These are phyloP conservation scores for Nephotettix cincticeps DNA, from an alignment of 1,140 invertebrate genomes.

Conservation along the genomic window DNA sequence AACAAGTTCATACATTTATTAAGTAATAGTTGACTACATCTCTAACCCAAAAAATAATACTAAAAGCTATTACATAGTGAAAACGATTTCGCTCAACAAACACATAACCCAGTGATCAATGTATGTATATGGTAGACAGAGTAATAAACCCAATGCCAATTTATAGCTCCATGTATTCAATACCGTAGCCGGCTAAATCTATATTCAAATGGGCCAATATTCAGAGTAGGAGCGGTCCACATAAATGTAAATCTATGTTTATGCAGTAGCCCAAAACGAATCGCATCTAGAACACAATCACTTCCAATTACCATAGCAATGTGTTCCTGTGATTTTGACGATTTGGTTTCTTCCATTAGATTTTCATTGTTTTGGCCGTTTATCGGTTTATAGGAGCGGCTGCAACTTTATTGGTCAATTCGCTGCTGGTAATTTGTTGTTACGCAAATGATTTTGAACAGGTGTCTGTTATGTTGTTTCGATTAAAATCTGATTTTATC, in stretches of 20 bases:
- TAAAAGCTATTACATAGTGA: too few species aligned
- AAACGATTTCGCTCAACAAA: background rate
- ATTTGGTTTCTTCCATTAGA: too few species aligned
- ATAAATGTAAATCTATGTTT: constrained; percentile 13
- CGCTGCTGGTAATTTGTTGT: too few species aligned
- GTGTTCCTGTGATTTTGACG: background rate
- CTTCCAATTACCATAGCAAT: constrained; percentile 1
- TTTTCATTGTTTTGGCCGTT: too few species aligned
- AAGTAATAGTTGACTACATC: too few species aligned
- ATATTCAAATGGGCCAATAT: constrained; percentile 19
- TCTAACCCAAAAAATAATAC: too few species aligned
- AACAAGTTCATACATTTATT: too few species aligned
- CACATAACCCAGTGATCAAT: background rate
- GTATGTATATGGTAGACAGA: background rate
- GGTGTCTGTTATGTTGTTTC: too few species aligned
- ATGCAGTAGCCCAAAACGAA: background rate
- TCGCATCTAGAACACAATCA: background rate
- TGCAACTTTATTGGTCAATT: too few species aligned
- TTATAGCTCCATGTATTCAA: background rate
- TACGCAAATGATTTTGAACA: too few species aligned
- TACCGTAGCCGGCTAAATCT: background rate
- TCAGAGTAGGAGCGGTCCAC: background rate
- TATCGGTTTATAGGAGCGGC: too few species aligned
- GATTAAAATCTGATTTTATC: too few species aligned
- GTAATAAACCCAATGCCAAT: background rate